phyloP scores from a whole-genome alignment of 2,888 invertebrate species.

The Macaria liturata region DNA sequence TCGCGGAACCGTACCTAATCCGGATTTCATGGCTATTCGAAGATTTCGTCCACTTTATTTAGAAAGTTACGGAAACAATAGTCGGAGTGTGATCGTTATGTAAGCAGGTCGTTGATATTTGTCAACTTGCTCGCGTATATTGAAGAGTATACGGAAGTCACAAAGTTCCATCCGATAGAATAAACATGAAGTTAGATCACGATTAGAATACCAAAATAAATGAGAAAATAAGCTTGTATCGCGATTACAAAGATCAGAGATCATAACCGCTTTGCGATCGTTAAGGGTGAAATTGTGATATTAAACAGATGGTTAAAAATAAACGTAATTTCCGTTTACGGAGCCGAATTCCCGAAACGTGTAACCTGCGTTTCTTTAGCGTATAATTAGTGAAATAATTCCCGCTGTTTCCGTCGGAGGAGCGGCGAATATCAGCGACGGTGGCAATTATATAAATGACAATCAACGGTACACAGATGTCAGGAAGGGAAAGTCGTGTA shows the following conservation, averaged over 20 bases:
- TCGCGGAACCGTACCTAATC: constrained; percentile 53
- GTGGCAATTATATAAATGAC: constrained; percentile 76
- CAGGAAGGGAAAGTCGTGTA: constrained; percentile 69
- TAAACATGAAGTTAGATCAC: constrained; percentile 5
- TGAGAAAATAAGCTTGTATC: constrained; percentile 12
- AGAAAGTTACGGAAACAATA: constrained; percentile 68
- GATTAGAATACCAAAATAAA: constrained; percentile 14
- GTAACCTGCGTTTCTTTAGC: constrained; percentile 27
- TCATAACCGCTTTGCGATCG: constrained; percentile 19
- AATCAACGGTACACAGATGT: constrained; percentile 69
- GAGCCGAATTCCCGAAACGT: constrained; percentile 21
- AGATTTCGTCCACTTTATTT: constrained; percentile 57
- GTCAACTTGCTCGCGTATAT: constrained; percentile 53
- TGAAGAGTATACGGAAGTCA: constrained; percentile 10
- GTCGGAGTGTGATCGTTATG: constrained; percentile 59
- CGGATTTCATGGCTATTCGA: constrained; percentile 60
- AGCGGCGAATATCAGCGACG: constrained; percentile 30
- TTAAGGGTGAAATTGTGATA: constrained; percentile 7
- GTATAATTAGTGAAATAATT: constrained; percentile 27
- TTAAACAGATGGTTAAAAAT: constrained; percentile 15
- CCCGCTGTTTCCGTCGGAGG: constrained; percentile 20
- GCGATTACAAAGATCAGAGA: constrained; percentile 15
- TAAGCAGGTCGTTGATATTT: constrained; percentile 58
- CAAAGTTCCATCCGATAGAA: constrained; percentile 12
- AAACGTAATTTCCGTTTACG: constrained; percentile 19